Evolutionary conservation across 2,113 vertebrate species (phyloP), one percentile per base, ranked within the genome.

Genomic region (Myiozetetes cayanensis): DNA sequence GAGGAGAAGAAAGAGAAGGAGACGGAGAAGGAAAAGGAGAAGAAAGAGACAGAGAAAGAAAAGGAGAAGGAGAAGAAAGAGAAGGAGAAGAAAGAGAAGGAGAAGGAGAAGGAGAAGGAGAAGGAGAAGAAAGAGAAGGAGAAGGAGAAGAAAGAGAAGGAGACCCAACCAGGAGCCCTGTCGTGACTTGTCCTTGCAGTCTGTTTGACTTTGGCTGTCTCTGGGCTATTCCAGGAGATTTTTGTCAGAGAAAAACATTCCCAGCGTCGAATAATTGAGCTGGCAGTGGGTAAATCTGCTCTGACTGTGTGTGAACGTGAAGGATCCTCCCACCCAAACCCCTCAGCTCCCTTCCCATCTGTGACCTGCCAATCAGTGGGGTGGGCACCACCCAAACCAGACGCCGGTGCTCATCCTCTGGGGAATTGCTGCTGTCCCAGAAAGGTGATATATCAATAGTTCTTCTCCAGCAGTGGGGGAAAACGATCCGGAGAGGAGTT

Each of bases 271-370:
- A n/a, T 62, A 81, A 85, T 43, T 71, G 52, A 41, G 81, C 55
- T 8, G 43, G 43, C 27, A 56, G 73, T 25, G 4, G 5, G n/a
- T 30, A 63, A 63, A 77, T 46, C 43, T 27, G 27, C 1, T 94
- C 91, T 0, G 0, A 41, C 74, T 3, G 0, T 30, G 46, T 61
- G 59, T 2, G 2, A 30, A 59, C 41, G 35, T 5, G 39, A 47
- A 75, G 52, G 22, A 53, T 74, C 20, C 17, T 74, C 52, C 43
- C 23, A 41, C 31, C 8, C 25, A 35, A 50, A 56, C 25, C 37
- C 35, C 27, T 31, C 62, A 61, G 68, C 31, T 47, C 62, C 0
- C 0, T n/a, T 75, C 65, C 88, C 72, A 62, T 53, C 85, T 86
- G 67, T 56, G 85, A 43, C 56, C 53, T 84, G 85, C 19, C 87